Conservation (phyloP, 1,140 invertebrate species). For the Ceratitis capitata region DNA sequence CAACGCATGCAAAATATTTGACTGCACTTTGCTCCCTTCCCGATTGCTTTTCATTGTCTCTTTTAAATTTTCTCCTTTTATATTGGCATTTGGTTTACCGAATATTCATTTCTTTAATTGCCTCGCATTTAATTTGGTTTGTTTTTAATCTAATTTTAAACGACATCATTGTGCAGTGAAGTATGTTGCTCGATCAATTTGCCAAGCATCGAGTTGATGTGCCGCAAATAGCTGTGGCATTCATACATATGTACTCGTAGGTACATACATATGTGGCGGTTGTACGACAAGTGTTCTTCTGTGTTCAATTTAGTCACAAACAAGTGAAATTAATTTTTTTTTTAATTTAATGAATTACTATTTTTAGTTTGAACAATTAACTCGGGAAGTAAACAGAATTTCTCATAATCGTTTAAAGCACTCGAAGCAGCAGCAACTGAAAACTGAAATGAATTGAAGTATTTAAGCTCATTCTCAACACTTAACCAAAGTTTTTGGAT, state of each 20-base stretch:
- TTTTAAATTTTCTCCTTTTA: neutral
- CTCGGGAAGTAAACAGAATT: no score
- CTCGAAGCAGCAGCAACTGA: no score
- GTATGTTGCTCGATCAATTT: constrained; percentile 27
- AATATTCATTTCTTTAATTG: neutral
- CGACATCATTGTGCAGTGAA: constrained; percentile 4
- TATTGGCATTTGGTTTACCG: neutral
- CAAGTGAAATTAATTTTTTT: no score
- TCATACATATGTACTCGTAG: no score
- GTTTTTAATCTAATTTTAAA: neutral
- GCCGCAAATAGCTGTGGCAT: constrained; percentile 14
- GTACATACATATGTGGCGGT: neutral
- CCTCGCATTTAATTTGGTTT: neutral
- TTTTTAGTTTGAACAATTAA: no score
- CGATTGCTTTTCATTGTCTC: neutral
- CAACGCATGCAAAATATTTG: neutral
- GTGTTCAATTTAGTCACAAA: no score
- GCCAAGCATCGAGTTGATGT: constrained; percentile 16
- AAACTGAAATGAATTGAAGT: no score
- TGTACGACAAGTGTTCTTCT: no score
- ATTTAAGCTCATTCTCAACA: no score
- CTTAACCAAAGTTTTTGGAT: no score
- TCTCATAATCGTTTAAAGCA: no score
- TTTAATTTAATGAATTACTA: no score
- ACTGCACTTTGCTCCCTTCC: neutral